phyloP scores from a whole-genome alignment of 2,113 vertebrate genomes.

The Apistogramma diplotaenia region DNA sequence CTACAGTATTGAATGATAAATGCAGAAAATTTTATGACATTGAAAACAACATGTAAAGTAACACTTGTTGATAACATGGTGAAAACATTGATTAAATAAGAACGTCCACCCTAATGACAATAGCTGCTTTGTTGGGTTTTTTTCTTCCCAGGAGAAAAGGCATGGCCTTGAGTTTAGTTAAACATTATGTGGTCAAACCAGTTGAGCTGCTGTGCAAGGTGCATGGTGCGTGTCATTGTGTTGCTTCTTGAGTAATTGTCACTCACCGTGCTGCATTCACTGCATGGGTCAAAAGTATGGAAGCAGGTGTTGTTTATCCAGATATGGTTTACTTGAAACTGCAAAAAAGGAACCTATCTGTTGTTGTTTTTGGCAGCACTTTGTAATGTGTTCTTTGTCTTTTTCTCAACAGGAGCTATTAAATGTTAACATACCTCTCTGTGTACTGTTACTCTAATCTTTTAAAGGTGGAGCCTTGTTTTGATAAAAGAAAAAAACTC shows the following conservation, averaged over 20 bases:
- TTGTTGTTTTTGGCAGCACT: too few species aligned
- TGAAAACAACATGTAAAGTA: background rate
- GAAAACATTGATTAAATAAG: background rate
- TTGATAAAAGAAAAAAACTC: background rate
- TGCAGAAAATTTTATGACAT: background rate
- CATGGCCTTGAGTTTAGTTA: background rate
- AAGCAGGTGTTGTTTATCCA: background rate
- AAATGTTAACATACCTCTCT: background rate
- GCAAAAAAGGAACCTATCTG: too few species aligned
- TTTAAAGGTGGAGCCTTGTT: background rate
- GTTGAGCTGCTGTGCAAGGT: background rate
- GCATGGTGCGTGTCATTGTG: background rate
- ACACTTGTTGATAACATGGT: background rate
- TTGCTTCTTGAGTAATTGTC: background rate
- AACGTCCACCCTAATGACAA: background rate
- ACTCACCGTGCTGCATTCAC: background rate
- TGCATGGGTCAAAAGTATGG: background rate
- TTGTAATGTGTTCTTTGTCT: too few species aligned
- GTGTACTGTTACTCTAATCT: background rate
- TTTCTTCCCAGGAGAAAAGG: background rate
- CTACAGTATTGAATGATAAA: background rate
- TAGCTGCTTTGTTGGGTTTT: background rate
- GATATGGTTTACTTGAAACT: background rate
- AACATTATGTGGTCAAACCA: slow-evolving; percentile 33
- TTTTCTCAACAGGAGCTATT: too few species aligned